These are phyloP conservation scores for Pemphigus obesinymphae DNA, from an alignment of 1,140 invertebrate genomes.

Conservation along the genomic window DNA sequence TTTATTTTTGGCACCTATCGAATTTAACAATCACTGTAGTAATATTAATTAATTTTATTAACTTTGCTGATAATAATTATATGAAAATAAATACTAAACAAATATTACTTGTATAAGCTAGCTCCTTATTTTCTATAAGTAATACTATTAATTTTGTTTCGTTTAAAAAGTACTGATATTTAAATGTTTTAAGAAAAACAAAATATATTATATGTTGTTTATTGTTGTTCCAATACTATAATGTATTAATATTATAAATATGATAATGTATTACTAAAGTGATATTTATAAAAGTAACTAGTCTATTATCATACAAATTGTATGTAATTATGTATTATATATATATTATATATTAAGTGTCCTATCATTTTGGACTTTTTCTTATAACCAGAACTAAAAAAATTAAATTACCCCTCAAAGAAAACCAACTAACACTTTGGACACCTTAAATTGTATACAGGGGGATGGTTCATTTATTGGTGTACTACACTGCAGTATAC, in stretches of 20 bases:
- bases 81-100: neutral
- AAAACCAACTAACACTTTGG: neutral
- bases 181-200: conserved; percentile 24
- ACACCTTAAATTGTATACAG: neutral
- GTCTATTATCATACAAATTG: conserved; percentile 15
- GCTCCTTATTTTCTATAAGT: neutral
- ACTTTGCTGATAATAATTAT: neutral
- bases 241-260: conserved; percentile 13
- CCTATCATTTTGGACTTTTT: neutral
- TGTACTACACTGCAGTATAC: neutral
- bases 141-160: conserved; percentile 15
- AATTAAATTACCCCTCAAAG: neutral
- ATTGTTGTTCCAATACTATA: conserved; percentile 23
- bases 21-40: conserved; percentile 39
- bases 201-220: conserved; percentile 37
- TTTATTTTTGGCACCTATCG: conserved; percentile 39
- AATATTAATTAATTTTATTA: conserved; percentile 20
- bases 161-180: conserved; percentile 22
- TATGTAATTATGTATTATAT: neutral
- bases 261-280: conserved; percentile 14
- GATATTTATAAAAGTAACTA: conserved; percentile 38
- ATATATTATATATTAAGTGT: neutral
- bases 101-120: neutral
- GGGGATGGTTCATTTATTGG: neutral
- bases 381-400: neutral